phyloP scores from a whole-genome alignment of 1,140 invertebrate species.

The Trichoplusia ni region DNA sequence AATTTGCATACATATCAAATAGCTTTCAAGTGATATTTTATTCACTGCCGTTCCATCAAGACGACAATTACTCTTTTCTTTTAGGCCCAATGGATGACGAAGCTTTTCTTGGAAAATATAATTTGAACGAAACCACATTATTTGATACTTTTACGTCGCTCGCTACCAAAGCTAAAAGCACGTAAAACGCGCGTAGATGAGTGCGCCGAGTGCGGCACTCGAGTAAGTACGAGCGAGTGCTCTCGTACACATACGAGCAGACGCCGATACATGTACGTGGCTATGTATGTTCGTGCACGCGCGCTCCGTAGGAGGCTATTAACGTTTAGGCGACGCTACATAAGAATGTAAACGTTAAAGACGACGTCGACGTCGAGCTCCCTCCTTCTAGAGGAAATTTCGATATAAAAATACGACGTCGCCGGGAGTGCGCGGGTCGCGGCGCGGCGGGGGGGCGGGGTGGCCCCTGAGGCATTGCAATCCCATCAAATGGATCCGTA shows the following conservation, averaged over 20 bases:
- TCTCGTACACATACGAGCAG: background rate
- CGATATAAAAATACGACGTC: constrained; percentile 72
- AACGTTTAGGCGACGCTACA: constrained; percentile 76
- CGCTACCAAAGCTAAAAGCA: constrained; percentile 66
- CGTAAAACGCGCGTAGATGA: constrained; percentile 50
- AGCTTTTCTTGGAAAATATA: constrained; percentile 65
- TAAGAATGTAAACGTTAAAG: constrained; percentile 77
- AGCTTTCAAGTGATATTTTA: constrained; percentile 44
- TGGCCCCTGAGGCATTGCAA: constrained; percentile 76
- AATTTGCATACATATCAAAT: constrained; percentile 18
- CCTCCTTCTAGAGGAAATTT: constrained; percentile 62
- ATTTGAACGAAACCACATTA: constrained; percentile 63
- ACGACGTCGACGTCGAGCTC: constrained; percentile 61
- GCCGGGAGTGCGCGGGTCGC: constrained; percentile 53
- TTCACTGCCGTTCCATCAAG: constrained; percentile 43
- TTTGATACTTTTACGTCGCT: constrained; percentile 63
- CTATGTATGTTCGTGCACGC: constrained; percentile 46
- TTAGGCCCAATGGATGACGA: constrained; percentile 49
- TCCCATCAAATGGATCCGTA: constrained; percentile 80
- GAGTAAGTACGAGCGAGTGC: background rate
- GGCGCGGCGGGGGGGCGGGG: constrained; percentile 50
- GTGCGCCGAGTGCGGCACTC: constrained; percentile 17
- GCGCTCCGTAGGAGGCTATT: constrained; percentile 70
- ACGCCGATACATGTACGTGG: background rate
- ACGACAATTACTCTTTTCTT: constrained; percentile 50